Conservation (phyloP, 2,797 vertebrate genomes). For the Myiothlypis coronata region DNA sequence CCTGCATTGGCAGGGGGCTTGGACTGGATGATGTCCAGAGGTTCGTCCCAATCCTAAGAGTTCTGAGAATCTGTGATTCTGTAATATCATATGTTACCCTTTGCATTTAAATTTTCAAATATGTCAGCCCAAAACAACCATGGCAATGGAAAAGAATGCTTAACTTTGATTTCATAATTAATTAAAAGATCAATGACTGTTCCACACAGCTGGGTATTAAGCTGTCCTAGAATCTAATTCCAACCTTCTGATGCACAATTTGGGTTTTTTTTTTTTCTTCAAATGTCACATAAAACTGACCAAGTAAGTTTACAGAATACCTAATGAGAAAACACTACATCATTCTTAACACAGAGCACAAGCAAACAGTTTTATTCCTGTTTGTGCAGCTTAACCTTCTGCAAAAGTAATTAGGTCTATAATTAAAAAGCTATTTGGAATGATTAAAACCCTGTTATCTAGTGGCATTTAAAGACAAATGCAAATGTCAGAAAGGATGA, state of each 20-base stretch:
- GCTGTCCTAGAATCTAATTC: slow-evolving; percentile 42
- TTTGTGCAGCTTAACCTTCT: slow-evolving; percentile 78
- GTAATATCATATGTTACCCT: not conserved
- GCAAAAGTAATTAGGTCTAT: slow-evolving; percentile 77
- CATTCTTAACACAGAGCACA: slow-evolving; percentile 64
- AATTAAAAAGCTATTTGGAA: slow-evolving; percentile 81
- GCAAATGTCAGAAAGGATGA: slow-evolving; percentile 79
- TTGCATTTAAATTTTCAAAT: not conserved
- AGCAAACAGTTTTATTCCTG: slow-evolving; percentile 75
- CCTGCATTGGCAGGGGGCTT: accelerated
- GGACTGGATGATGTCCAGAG: not conserved
- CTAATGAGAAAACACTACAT: slow-evolving; percentile 66
- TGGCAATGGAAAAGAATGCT: not conserved
- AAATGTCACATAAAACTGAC: slow-evolving; percentile 67
- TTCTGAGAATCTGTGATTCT: not conserved
- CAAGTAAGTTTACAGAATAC: slow-evolving; percentile 60
- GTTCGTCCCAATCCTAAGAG: not conserved
- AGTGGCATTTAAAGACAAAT: slow-evolving; percentile 81
- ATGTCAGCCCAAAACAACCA: not conserved
- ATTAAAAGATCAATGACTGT: slow-evolving; percentile 44
- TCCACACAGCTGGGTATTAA: slow-evolving; percentile 35
- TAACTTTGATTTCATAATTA: slow-evolving; percentile 48
- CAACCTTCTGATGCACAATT: slow-evolving; percentile 7
- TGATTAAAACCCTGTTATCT: slow-evolving; percentile 78
- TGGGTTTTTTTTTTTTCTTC: not conserved